Evolutionary conservation across 1,140 invertebrate species (phyloP), one percentile per base, ranked within the genome.

Genomic region (Akabosia matsudoensis): DNA sequence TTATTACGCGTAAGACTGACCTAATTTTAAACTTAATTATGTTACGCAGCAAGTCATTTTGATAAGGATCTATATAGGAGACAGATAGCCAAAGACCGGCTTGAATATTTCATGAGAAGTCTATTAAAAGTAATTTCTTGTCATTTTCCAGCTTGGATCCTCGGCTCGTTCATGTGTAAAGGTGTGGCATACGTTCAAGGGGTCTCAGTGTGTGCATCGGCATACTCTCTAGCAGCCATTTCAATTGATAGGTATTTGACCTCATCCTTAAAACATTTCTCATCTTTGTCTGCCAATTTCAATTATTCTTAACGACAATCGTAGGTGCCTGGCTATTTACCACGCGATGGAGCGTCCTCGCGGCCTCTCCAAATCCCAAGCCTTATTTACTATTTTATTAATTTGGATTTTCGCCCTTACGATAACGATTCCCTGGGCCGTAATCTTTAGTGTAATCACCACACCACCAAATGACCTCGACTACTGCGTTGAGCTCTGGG

Each of bases 1-100:
- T 97, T 76, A 92, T 94, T 85, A 92, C 94, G 82, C 93, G 93
- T 96, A 88, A 95, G 93, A 95, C n/a, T n/a, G n/a, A n/a, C 18
- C 28, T 45, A 45, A 18, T 45, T 45, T 45, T 45, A 10, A 18
- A 45, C 37, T 10, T 10, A 45, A 45, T 45, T 45, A 45, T n/a
- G n/a, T n/a, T n/a, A n/a, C n/a, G n/a, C 37, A 45, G 18, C 7
- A 45, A 45, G 18, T 45, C 37, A 45, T 45, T 10, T 18, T 45
- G 18, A 45, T 45, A 10, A 45, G 18, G 37, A 45, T 10, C 18
- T 45, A 10, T 45, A 45, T n/a, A n/a, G n/a, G n/a, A n/a, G n/a
- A n/a, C n/a, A n/a, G n/a, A n/a, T n/a, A n/a, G n/a, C n/a, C n/a
- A n/a, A n/a, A n/a, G n/a, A n/a, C n/a, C n/a, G n/a, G n/a, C n/a